A percentile compares a stretch with the other conserved stretches of the same genome.
Evolutionary conservation across 2,797 vertebrate species (phyloP).

Genomic region (Anomalospiza imberbis): DNA sequence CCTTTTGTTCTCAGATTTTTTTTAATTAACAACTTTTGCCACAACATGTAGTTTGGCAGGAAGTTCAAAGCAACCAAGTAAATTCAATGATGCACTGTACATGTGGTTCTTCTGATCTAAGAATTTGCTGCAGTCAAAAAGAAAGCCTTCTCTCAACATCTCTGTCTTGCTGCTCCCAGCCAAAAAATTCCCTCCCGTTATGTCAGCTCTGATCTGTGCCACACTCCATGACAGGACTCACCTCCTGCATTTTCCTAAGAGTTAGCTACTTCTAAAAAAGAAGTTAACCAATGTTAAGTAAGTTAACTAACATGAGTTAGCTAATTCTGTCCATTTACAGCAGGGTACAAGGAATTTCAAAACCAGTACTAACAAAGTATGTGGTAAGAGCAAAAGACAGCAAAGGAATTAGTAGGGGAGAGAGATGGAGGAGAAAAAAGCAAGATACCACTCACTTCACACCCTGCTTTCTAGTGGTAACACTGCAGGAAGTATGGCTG

Average conservation of each 20-base stretch:
- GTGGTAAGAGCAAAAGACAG: neutral
- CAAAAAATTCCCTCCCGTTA: neutral
- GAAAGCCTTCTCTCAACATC: neutral
- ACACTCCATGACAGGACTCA: neutral
- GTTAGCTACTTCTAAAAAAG: neutral
- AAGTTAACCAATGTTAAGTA: neutral
- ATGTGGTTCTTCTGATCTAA: neutral
- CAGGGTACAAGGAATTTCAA: neutral
- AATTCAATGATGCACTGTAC: neutral
- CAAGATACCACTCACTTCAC: neutral
- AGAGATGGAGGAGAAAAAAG: neutral
- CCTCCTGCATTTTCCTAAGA: neutral
- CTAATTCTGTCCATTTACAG: neutral
- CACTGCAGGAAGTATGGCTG: neutral
- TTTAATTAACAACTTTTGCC: neutral
- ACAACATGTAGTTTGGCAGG: constrained; percentile 18
- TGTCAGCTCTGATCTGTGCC: neutral
- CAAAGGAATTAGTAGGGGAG: accelerated
- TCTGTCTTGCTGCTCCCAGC: neutral
- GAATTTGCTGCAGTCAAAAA: neutral
- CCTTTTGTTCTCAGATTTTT: neutral
- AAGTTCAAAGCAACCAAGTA: constrained; percentile 19
- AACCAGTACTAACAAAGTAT: neutral
- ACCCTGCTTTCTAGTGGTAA: neutral
- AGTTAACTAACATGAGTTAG: neutral